Evolutionary conservation across 2,888 invertebrate genomes (phyloP).

Genomic region (Macaria notata): DNA sequence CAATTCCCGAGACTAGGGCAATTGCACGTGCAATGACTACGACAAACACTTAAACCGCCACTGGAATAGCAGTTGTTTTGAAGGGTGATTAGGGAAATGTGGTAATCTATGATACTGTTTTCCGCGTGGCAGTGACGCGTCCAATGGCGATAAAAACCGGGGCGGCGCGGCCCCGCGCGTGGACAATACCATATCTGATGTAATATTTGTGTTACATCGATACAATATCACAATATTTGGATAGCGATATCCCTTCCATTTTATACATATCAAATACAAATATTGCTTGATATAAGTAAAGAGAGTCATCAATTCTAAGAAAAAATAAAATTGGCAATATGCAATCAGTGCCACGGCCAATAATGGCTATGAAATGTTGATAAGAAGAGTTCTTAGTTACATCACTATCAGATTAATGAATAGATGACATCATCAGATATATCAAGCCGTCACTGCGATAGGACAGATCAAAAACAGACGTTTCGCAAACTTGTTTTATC

Average conservation of each 20-base stretch:
- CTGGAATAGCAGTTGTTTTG: too few species aligned
- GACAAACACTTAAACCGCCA: too few species aligned
- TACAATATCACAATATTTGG: slow-evolving; percentile 10
- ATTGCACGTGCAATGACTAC: too few species aligned
- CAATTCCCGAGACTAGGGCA: too few species aligned
- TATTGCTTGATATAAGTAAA: background rate
- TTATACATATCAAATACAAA: too few species aligned
- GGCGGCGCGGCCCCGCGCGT: slow-evolving; percentile 33
- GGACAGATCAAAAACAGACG: slow-evolving; percentile 16
- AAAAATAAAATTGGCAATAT: too few species aligned
- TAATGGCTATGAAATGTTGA: too few species aligned
- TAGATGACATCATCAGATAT: too few species aligned
- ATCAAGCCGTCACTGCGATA: background rate
- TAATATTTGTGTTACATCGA: slow-evolving; percentile 9
- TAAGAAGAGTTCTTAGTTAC: too few species aligned
- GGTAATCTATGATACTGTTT: background rate
- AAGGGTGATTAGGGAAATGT: too few species aligned
- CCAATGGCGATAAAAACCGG: slow-evolving; percentile 44
- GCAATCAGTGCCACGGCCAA: too few species aligned
- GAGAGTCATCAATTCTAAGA: background rate
- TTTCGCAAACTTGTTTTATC: slow-evolving; percentile 27
- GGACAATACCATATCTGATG: slow-evolving; percentile 17
- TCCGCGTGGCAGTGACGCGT: slow-evolving; percentile 9
- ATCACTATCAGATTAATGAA: too few species aligned
- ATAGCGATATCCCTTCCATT: background rate